Evolutionary conservation across 2,113 vertebrate genomes (phyloP), one percentile per base, ranked within the genome.

Genomic region (Myotis lucifugus): DNA sequence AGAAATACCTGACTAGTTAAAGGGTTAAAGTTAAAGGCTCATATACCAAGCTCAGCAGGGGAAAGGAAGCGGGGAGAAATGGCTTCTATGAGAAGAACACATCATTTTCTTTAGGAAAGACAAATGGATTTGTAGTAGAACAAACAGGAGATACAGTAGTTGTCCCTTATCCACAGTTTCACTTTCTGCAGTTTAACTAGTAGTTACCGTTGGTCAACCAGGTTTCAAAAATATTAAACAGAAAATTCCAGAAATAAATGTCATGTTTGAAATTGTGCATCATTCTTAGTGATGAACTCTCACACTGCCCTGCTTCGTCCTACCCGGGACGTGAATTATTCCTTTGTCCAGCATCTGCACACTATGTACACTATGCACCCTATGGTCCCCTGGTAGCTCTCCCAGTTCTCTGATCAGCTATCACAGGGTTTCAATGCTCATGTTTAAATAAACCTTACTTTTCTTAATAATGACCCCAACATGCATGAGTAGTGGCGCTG

Each of bases 21-120:
- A 25, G 52, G 34, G 15, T 93, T 84, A 69, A 83, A 86, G 56
- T 37, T 34, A 85, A 74, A 97, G 61, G 21, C 11, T 87, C 67
- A 25, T 14, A n/a, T 17, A 23, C 2, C 18, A 52, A 27, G 54
- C 14, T 72, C 34, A 74, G 54, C 3, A 56, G n/a, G 8, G 5
- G 32, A 79, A 19, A 34, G 2, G 21, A n/a, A 25, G n/a, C 0
- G 1, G 3, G 6, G 12, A 48, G n/a, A 66, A 88, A 46, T 59
- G 42, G 7, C 73, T 91, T 94, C 23, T 34, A 9, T 73, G 23
- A 37, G 40, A 66, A 77, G 27, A 90, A 54, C 13, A 84, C 72
- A 54, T 48, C 29, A 4, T 5, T 66, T 88, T 82, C 6, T 74
- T 83, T 70, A 78, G 66, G 42, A 92, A 70, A 81, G 27, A 78